phyloP scores from a whole-genome alignment of 2,113 vertebrate genomes.

The Corythornis cristatus region DNA sequence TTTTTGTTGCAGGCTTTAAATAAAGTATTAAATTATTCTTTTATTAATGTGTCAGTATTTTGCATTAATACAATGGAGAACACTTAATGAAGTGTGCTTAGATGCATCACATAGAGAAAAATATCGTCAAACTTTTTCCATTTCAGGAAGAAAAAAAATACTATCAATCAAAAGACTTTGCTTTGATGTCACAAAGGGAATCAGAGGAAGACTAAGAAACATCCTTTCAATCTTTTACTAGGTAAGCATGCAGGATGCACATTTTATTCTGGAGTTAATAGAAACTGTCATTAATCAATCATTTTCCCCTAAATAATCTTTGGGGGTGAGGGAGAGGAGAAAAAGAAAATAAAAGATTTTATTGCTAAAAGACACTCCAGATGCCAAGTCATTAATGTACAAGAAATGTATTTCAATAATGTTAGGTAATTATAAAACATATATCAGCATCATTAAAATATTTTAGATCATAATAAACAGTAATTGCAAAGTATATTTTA shows the following conservation, averaged over 20 bases:
- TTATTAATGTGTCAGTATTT: not conserved
- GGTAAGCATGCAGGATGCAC: not conserved
- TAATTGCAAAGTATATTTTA: not conserved
- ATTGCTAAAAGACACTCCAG: not conserved
- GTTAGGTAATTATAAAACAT: not conserved
- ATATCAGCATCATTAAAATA: not conserved
- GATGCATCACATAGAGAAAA: not conserved
- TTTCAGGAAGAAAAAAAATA: not conserved
- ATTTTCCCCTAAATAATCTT: not conserved
- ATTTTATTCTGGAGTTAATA: not conserved
- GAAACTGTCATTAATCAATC: not conserved
- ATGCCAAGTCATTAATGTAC: not conserved
- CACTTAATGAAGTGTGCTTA: slow-evolving; percentile 22
- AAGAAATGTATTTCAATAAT: not conserved
- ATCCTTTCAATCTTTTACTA: not conserved
- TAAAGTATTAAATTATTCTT: not conserved
- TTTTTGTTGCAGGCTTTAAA: not conserved
- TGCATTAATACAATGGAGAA: not conserved
- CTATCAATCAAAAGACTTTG: not conserved
- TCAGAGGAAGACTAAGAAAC: not conserved
- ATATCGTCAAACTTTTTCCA: not conserved
- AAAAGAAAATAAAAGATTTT: not conserved
- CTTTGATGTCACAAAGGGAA: not conserved
- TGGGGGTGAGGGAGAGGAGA: rapidly evolving
- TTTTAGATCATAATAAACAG: not conserved